Base-by-base conservation (phyloP, 2,888 invertebrate genomes). In the Ennomos quercinarius region DNA sequence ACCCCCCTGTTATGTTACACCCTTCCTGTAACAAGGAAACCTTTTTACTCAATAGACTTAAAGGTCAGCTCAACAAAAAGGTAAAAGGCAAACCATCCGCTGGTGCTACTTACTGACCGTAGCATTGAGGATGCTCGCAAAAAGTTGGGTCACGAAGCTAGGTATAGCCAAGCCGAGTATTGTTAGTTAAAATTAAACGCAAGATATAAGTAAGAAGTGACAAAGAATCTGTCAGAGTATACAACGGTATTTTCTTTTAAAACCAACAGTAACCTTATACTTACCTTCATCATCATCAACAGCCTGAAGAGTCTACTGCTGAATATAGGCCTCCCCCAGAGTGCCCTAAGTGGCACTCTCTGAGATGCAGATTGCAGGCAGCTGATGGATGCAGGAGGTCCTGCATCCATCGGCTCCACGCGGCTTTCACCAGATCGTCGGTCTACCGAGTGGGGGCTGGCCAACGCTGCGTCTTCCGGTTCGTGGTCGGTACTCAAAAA, bases 11-110 rank as follows among this genome's bases (percentile, higher is more conserved):
- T 40, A 56, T 40, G 52, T 48, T 45, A 49, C 44, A 40, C 46
- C 54, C 48, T 59, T 55, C 47, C 47, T 17, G 9, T 49, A 37
- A 48, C 48, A 27, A 46, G 43, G 44, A 43, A 53, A 56, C 48
- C 53, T 57, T 63, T 65, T 56, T 46, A 56, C 56, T 37, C 45
- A 35, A 50, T 46, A 58, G 47, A 47, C 38, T 50, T 36, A 61
- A 67, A 65, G 67, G 64, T 67, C 63, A 67, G 46, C 59, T 41
- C 38, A 46, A 55, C 53, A 63, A 67, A 64, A 61, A 61, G 58
- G 52, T 55, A 67, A 64, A 61, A 61, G 54, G 54, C 63, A 43
- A 43, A 17, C 17, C 43, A 43, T 51, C 53, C 40, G 56, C 40
- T 54, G 56, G 43, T n/a, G n/a, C n/a, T 57, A 64, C 47, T 51